Conservation (phyloP, 2,113 vertebrate species). For the Ptyas mucosa region DNA sequence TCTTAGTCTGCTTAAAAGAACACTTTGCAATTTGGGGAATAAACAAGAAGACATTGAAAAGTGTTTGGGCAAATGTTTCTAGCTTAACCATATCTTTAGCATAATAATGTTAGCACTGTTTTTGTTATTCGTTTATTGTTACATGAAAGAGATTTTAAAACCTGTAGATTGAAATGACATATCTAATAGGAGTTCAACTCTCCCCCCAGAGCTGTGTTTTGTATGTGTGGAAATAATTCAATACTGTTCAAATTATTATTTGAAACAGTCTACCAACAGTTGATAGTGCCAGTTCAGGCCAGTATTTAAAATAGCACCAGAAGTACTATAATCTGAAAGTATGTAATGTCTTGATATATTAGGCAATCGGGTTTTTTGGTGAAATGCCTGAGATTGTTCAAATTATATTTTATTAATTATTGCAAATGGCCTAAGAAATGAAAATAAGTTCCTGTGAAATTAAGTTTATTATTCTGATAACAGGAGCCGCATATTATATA, state of each 20-base stretch:
- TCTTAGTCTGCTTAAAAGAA: neutral
- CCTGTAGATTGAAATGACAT: neutral
- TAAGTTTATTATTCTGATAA: neutral
- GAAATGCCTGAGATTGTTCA: neutral
- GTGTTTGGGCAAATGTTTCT: neutral
- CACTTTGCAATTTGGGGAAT: neutral
- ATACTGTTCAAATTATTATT: neutral
- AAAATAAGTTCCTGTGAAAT: neutral
- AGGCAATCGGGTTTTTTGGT: neutral
- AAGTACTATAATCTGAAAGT: neutral
- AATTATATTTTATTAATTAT: neutral
- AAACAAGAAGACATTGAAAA: neutral
- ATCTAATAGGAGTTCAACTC: neutral
- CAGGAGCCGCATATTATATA: neutral
- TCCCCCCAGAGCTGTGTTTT: neutral
- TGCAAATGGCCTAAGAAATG: neutral
- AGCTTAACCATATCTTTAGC: neutral
- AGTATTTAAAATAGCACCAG: neutral
- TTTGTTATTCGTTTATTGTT: neutral
- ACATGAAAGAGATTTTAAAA: neutral
- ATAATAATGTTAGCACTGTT: neutral
- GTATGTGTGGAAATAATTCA: neutral
- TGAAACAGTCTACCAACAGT: neutral
- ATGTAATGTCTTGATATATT: neutral
- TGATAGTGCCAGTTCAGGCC: neutral